Evolutionary conservation across 2,888 invertebrate species (phyloP).

Genomic region (Meghimatium bilineatum): DNA sequence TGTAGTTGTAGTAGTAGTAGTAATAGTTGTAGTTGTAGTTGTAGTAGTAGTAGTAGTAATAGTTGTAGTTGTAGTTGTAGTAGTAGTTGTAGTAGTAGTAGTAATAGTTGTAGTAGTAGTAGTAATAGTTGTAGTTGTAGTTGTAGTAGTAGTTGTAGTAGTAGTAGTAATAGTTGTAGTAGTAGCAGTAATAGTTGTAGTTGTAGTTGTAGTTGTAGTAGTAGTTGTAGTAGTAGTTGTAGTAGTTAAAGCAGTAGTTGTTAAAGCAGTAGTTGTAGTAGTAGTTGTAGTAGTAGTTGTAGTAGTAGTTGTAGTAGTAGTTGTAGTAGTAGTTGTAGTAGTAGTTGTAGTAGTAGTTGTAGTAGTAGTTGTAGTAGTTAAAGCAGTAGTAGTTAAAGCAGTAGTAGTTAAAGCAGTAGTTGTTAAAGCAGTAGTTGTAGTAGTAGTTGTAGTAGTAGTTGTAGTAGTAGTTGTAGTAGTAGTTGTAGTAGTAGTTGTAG

Average conservation of each 20-base stretch:
- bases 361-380: constrained; percentile 17
- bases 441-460: constrained; percentile 21
- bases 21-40: no score
- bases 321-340: constrained; percentile 9
- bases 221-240: not conserved
- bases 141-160: no score
- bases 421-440: not conserved
- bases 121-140: no score
- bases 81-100: not conserved
- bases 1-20: no score
- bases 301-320: constrained; percentile 8
- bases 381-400: not conserved
- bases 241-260: no score
- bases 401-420: no score
- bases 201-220: constrained; percentile 2
- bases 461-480: not conserved
- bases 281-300: constrained; percentile 4
- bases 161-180: no score
- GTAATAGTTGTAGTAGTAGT: no score
- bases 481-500: no score
- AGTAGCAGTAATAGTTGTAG: no score
- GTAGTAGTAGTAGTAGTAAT: no score
- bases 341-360: constrained; percentile 4
- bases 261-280: not conserved
- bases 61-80: not conserved